These are phyloP conservation scores for Crocallis elinguaria DNA, from an alignment of 2,888 invertebrate species.

Conservation along the genomic window DNA sequence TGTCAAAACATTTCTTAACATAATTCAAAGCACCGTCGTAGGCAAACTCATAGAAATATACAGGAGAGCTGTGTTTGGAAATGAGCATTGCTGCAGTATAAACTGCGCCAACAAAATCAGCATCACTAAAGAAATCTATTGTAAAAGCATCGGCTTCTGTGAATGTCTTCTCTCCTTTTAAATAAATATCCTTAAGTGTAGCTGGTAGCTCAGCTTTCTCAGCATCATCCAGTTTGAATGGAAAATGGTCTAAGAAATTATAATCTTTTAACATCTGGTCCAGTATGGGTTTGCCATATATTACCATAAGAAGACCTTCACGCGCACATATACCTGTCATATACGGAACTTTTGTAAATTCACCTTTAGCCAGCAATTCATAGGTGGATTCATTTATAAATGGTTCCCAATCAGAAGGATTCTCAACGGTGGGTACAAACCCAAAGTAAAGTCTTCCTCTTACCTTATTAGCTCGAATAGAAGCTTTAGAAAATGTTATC, in stretches of 20 bases:
- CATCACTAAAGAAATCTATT: slow-evolving; percentile 78
- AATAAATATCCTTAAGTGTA: slow-evolving; percentile 71
- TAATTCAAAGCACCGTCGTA: slow-evolving; percentile 84
- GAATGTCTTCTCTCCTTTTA: slow-evolving; percentile 61
- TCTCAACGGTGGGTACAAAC: slow-evolving; percentile 77
- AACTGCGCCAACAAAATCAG: slow-evolving; percentile 70
- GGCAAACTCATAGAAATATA: slow-evolving; percentile 85
- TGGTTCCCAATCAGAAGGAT: slow-evolving; percentile 66
- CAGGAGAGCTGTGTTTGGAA: slow-evolving; percentile 65
- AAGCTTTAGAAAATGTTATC: slow-evolving; percentile 57
- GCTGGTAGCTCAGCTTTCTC: slow-evolving; percentile 53
- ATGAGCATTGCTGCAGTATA: slow-evolving; percentile 62
- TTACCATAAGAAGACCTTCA: slow-evolving; percentile 72
- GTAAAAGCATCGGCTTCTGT: slow-evolving; percentile 67
- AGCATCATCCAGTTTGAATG: slow-evolving; percentile 54
- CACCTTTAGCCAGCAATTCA: slow-evolving; percentile 62
- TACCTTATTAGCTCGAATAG: slow-evolving; percentile 45
- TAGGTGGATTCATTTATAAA: slow-evolving; percentile 74
- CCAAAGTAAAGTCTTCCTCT: slow-evolving; percentile 73
- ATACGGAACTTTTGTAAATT: slow-evolving; percentile 76
- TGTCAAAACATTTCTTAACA: slow-evolving; percentile 70
- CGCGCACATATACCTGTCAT: slow-evolving; percentile 77
- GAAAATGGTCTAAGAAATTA: slow-evolving; percentile 61
- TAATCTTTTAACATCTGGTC: slow-evolving; percentile 53
- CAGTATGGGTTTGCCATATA: slow-evolving; percentile 38